phyloP scores from a whole-genome alignment of 2,888 invertebrate species.

The Cyrtodaria siliqua region DNA sequence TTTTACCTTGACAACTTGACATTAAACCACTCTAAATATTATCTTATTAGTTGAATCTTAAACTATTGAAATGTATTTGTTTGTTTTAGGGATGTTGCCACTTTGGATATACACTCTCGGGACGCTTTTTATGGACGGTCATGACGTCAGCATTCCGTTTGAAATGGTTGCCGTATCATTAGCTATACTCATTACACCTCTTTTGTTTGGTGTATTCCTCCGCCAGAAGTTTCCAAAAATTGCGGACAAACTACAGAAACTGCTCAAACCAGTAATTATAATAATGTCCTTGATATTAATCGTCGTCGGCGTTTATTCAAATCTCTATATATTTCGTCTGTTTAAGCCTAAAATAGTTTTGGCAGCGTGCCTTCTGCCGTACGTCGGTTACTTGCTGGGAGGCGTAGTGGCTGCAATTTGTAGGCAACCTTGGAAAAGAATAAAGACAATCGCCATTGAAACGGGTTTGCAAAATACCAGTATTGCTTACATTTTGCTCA shows the following conservation, averaged over 20 bases:
- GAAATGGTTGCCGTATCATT: slow-evolving; percentile 91
- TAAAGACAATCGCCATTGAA: slow-evolving; percentile 94
- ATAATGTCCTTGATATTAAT: slow-evolving; percentile 93
- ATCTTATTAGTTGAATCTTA: too few relatives aligned
- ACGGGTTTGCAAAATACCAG: slow-evolving; percentile 96
- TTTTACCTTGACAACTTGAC: too few relatives aligned
- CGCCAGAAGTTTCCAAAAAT: slow-evolving; percentile 88
- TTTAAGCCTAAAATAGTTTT: slow-evolving; percentile 88
- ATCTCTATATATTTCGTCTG: slow-evolving; percentile 94
- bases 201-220: slow-evolving; percentile 86
- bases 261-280: slow-evolving; percentile 94
- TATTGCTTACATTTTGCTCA: slow-evolving; percentile 94
- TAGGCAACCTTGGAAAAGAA: slow-evolving; percentile 74
- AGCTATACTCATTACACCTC: slow-evolving; percentile 91
- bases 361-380: slow-evolving; percentile 81
- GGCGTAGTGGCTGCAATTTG: slow-evolving; percentile 73
- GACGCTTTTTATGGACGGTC: slow-evolving; percentile 86
- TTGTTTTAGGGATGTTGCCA: slow-evolving; percentile 92
- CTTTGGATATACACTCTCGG: slow-evolving; percentile 96
- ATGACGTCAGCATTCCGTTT: slow-evolving; percentile 92
- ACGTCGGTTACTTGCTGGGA: slow-evolving; percentile 81
- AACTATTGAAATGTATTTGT: neutral
- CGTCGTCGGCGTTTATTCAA: slow-evolving; percentile 94
- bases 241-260: slow-evolving; percentile 88
- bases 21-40: too few relatives aligned